Conservation (phyloP, 2,888 invertebrate genomes). For the Urechis unicinctus region DNA sequence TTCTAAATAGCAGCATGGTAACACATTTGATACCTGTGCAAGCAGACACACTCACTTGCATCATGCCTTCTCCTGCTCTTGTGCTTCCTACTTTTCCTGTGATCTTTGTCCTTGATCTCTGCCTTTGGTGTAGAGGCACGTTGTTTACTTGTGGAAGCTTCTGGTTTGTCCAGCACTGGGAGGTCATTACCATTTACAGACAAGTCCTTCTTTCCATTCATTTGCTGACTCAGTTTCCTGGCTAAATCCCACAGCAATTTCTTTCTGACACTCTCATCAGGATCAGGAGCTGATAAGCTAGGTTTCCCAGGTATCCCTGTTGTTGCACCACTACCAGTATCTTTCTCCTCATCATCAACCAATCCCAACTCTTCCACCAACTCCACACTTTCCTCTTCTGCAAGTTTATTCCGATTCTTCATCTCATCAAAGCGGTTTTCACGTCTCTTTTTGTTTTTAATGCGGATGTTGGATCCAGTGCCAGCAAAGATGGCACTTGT, state of each 20-base stretch:
- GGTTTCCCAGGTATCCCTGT: constrained; percentile 1
- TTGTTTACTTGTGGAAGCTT: too few relatives aligned
- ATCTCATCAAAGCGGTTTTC: constrained; percentile 8
- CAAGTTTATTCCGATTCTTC: neutral
- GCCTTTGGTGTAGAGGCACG: too few relatives aligned
- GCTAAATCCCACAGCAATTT: constrained; percentile 36
- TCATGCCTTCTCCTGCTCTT: neutral
- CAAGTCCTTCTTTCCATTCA: neutral
- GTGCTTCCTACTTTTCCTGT: constrained; percentile 2
- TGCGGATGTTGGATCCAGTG: constrained; percentile 56
- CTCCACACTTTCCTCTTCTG: constrained; percentile 6
- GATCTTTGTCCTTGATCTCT: too few relatives aligned
- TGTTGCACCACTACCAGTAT: neutral
- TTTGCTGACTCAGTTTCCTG: constrained; percentile 40
- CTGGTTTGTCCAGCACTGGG: too few relatives aligned
- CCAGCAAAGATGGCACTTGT: constrained; percentile 70
- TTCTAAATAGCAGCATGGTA: too few relatives aligned
- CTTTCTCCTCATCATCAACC: constrained; percentile 8
- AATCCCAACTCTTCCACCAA: neutral
- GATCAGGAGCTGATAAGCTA: too few relatives aligned
- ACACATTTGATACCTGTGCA: too few relatives aligned
- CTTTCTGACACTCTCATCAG: constrained; percentile 19
- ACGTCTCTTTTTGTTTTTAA: constrained; percentile 15
- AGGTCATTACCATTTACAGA: too few relatives aligned
- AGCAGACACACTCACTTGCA: neutral